Evolutionary conservation across 2,797 vertebrate species (phyloP), one percentile per base, ranked within the genome.

Genomic region (Siniperca obscura): DNA sequence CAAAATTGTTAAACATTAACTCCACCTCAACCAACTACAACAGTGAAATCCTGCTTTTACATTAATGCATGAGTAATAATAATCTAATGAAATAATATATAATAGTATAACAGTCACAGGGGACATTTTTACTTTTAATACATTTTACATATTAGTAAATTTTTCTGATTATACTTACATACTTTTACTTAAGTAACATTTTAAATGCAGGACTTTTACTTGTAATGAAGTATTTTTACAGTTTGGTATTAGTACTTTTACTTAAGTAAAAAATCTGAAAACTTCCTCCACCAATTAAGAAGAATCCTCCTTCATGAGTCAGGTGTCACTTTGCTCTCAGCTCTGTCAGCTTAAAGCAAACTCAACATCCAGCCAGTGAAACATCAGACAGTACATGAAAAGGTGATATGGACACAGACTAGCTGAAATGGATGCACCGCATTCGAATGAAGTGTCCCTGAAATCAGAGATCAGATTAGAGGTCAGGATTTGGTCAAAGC

Each of bases 381-480:
- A 80, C 80, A 70, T 68, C 61, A 82, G 61, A 69, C 36, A 3
- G 25, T 46, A 27, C 38, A 59, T 7, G 44, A 74, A 62, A 74
- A 76, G 55, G 30, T 42, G 74, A 84, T 52, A 30, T 2, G 60
- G 66, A 46, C 36, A 21, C 70, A 56, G 73, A 56, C 40, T 55
- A 0, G n/a, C 55, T 67, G 69, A 53, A 71, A 74, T 19, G 56
- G 73, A 82, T 42, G 56, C 66, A 40, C 11, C 3, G 2, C 19
- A 10, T 78, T 76, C 4, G 38, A 80, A 82, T 66, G 65, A 88
- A 85, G 81, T 55, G 86, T 87, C 88, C 70, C 78, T 76, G 79
- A 85, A 85, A 89, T 87, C 78, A 82, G 81, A 84, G 88, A 86
- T 84, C 69, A 76, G 86, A 84, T 90, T 76, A 64, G 83, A 90